A percentile compares a stretch with the other conserved stretches of the same genome.
These are phyloP conservation scores for Drosophila eohydei DNA, from an alignment of 2,888 invertebrate genomes.

Conservation along the genomic window DNA sequence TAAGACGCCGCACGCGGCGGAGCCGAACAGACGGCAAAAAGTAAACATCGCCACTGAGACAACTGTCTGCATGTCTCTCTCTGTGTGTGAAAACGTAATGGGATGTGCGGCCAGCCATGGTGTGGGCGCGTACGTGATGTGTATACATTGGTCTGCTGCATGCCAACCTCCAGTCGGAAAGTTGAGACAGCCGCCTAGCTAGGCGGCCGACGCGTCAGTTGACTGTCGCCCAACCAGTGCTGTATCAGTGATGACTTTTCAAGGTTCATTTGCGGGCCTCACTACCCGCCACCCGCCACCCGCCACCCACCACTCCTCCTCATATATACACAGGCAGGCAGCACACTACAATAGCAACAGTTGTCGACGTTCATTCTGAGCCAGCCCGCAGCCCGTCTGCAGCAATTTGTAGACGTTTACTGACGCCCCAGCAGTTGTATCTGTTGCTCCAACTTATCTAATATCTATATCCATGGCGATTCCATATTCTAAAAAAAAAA, in stretches of 20 bases:
- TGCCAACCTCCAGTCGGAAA: constrained; percentile 28
- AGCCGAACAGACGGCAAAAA: constrained; percentile 60
- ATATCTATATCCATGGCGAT: constrained; percentile 49
- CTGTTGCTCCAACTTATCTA: constrained; percentile 57
- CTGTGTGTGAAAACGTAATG: constrained; percentile 69
- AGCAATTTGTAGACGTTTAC: constrained; percentile 74
- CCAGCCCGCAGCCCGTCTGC: constrained; percentile 49
- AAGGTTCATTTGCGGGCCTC: constrained; percentile 72
- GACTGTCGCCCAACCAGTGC: constrained; percentile 35
- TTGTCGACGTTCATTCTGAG: constrained; percentile 50
- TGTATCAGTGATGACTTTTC: constrained; percentile 73
- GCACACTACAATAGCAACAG: constrained; percentile 58
- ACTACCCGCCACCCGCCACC: constrained; percentile 6
- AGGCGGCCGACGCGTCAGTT: constrained; percentile 31
- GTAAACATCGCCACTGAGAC: constrained; percentile 76
- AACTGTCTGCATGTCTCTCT: constrained; percentile 53
- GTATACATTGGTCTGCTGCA: constrained; percentile 64
- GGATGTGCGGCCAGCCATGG: constrained; percentile 37
- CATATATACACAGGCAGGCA: background rate
- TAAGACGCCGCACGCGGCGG: constrained; percentile 62
- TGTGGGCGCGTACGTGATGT: constrained; percentile 73
- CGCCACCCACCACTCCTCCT: constrained; percentile 10
- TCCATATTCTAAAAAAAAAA: constrained; percentile 7
- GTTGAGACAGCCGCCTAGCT: constrained; percentile 22
- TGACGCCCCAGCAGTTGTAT: constrained; percentile 49